Base-by-base conservation (phyloP, 1,140 invertebrate species). In the Archivesica marissinica region DNA sequence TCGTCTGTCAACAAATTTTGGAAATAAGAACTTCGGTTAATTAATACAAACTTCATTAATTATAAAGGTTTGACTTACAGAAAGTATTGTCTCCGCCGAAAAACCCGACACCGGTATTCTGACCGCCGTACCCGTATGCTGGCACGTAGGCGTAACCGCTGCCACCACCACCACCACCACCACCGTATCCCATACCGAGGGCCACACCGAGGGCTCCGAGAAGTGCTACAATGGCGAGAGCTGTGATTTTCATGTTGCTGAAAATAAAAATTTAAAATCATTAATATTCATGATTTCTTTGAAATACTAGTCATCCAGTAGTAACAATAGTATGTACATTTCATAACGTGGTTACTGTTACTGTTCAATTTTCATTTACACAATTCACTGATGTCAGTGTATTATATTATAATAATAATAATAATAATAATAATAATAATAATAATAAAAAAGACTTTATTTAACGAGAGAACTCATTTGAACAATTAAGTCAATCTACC, bases 1-100 rank as follows among this genome's bases (percentile, higher is more conserved):
- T n/a, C n/a, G n/a, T n/a, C n/a, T n/a, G n/a, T n/a, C n/a, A n/a
- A n/a, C n/a, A n/a, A n/a, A n/a, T n/a, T n/a, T n/a, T n/a, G n/a
- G n/a, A n/a, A n/a, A n/a, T n/a, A n/a, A n/a, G n/a, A n/a, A n/a
- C n/a, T n/a, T n/a, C n/a, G n/a, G n/a, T n/a, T n/a, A n/a, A n/a
- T n/a, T n/a, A n/a, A n/a, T n/a, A n/a, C n/a, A n/a, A n/a, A n/a
- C n/a, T n/a, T n/a, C n/a, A n/a, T n/a, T n/a, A n/a, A n/a, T n/a
- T n/a, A n/a, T n/a, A n/a, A n/a, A n/a, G n/a, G n/a, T 39, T 13
- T 30, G 7, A 70, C 64, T 70, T 70, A 70, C 64, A 70, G 64
- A 70, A 44, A 11, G 3, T 23, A 11, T 23, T 15, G 25, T 41
- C 35, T 25, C 33, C 64, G 13, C n/a, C 13, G 47, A 50, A 13